Evolutionary conservation across 2,888 invertebrate species (phyloP).

Genomic region (Nomada fucata): DNA sequence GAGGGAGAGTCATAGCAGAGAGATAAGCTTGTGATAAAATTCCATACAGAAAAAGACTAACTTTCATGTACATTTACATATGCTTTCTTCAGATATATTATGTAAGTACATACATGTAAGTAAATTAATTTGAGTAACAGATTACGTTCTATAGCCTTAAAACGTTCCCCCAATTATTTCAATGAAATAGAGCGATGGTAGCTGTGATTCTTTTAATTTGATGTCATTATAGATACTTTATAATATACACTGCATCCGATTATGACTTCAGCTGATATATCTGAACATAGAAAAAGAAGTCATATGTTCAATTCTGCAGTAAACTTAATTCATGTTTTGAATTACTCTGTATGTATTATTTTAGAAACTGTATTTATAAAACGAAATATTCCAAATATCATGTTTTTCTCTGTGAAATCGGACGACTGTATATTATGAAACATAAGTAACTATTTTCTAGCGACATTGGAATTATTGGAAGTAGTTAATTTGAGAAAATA

Average conservation of each 20-base stretch:
- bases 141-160: conserved; percentile 26
- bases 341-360: conserved; percentile 16
- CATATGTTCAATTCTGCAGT: not conserved
- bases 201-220: conserved; percentile 1
- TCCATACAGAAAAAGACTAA: conserved; percentile 43
- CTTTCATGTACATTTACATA: conserved; percentile 49
- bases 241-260: not conserved
- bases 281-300: conserved; percentile 47
- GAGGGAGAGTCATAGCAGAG: conserved; percentile 18
- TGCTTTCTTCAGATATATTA: conserved; percentile 37
- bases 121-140: conserved; percentile 53
- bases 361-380: conserved; percentile 18
- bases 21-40: conserved; percentile 26
- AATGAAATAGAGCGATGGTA: conserved; percentile 17
- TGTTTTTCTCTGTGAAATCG: not conserved
- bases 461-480: conserved; percentile 42
- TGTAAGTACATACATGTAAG: conserved; percentile 65
- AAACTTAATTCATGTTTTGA: conserved; percentile 1
- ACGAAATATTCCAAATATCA: conserved; percentile 22
- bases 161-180: conserved; percentile 22
- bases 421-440: not conserved
- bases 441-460: not conserved
- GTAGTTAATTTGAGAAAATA: conserved; percentile 34
- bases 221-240: conserved; percentile 10
- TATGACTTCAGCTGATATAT: conserved; percentile 34